A percentile compares a stretch with the other conserved stretches of the same genome.
Conservation (phyloP, 2,797 vertebrate genomes). For the Gallinago stenura region DNA sequence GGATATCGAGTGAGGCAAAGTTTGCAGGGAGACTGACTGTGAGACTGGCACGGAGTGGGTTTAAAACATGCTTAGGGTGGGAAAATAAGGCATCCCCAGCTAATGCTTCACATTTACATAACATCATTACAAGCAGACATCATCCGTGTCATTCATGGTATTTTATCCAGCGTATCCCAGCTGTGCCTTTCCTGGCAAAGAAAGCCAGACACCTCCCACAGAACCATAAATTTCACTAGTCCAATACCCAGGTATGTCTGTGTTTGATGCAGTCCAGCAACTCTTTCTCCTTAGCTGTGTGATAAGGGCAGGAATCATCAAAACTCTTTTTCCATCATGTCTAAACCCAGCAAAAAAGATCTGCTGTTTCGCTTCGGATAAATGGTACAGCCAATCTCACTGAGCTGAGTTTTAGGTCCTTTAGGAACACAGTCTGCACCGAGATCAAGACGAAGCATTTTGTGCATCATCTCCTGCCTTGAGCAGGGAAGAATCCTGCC, state of each 20-base stretch:
- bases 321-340: not conserved
- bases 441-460: not conserved
- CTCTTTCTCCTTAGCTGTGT: not conserved
- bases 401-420: not conserved
- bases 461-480: fast-evolving
- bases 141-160: not conserved
- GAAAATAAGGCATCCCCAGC: not conserved
- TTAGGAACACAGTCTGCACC: not conserved
- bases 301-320: not conserved
- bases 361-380: not conserved
- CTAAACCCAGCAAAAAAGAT: not conserved
- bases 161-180: not conserved
- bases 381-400: not conserved
- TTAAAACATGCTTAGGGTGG: not conserved
- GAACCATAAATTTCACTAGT: not conserved
- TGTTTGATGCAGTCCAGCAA: not conserved
- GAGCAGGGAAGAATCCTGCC: not conserved
- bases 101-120: not conserved
- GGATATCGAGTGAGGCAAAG: not conserved
- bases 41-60: not conserved
- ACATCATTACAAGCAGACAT: not conserved
- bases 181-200: not conserved
- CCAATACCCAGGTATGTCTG: not conserved
- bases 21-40: not conserved
- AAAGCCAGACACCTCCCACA: not conserved